Evolutionary conservation across 2,888 invertebrate genomes (phyloP).

Genomic region (Ormyrus rosae): DNA sequence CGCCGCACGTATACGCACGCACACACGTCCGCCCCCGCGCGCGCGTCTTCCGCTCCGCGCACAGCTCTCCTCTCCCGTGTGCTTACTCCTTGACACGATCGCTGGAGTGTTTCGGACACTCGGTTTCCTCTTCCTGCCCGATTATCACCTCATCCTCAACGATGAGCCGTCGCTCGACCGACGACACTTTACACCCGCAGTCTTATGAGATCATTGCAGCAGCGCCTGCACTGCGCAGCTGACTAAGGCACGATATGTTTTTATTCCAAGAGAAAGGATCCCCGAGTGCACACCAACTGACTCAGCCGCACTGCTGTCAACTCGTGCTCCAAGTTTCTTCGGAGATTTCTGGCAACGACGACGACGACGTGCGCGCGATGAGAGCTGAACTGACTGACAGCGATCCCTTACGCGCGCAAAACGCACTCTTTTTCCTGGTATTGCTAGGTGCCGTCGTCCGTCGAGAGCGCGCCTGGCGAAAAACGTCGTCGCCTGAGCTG

Average conservation of each 20-base stretch:
- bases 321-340: not conserved
- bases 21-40: constrained; percentile 18
- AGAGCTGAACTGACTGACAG: not conserved
- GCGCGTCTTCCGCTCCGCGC: constrained; percentile 9
- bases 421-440: constrained; percentile 10
- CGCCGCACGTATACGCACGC: not conserved
- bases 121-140: not conserved
- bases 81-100: not conserved
- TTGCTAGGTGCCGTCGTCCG: too few species aligned
- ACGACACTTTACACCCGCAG: not conserved
- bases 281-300: too few species aligned
- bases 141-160: constrained; percentile 20
- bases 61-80: not conserved
- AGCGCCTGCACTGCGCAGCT: not conserved
- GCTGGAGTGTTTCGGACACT: not conserved
- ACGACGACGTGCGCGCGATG: not conserved
- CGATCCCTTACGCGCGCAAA: not conserved
- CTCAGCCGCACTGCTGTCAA: not conserved
- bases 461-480: not conserved
- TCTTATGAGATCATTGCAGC: not conserved
- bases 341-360: not conserved
- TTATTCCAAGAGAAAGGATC: not conserved
- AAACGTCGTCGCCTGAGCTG: not conserved
- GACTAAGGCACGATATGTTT: not conserved
- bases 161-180: not conserved